phyloP scores from a whole-genome alignment of 2,797 vertebrate genomes.

The Cynopterus sphinx region DNA sequence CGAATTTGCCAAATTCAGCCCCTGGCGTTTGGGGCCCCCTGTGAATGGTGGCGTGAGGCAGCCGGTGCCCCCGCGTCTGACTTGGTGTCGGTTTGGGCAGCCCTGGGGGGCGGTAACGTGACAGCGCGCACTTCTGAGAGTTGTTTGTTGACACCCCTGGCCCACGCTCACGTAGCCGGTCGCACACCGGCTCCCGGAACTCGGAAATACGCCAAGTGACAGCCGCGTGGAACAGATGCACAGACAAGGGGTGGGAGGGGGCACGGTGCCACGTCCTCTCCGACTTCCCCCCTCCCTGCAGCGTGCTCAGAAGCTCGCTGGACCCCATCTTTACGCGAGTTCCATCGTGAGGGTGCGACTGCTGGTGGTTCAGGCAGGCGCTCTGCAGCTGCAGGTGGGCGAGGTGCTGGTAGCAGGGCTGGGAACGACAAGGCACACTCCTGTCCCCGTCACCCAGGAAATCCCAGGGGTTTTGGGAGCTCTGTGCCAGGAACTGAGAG shows the following conservation, averaged over 20 bases:
- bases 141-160: accelerated
- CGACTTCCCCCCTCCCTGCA: accelerated
- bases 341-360: accelerated
- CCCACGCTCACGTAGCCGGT: accelerated
- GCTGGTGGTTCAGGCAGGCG: accelerated
- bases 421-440: background rate
- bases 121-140: background rate
- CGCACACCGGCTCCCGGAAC: background rate
- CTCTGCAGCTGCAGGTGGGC: background rate
- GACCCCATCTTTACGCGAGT: accelerated
- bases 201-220: background rate
- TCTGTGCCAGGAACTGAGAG: background rate
- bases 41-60: accelerated
- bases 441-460: background rate
- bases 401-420: background rate
- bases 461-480: background rate
- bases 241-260: background rate
- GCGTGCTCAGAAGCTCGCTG: background rate
- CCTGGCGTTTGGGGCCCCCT: background rate
- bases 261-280: background rate
- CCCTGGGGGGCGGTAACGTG: background rate
- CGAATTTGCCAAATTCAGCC: background rate
- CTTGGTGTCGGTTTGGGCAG: background rate
- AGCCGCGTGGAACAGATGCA: background rate
- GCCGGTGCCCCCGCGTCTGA: accelerated